Conservation (phyloP, 64 coral and sea anemone species). For the Montipora efflorescens region DNA sequence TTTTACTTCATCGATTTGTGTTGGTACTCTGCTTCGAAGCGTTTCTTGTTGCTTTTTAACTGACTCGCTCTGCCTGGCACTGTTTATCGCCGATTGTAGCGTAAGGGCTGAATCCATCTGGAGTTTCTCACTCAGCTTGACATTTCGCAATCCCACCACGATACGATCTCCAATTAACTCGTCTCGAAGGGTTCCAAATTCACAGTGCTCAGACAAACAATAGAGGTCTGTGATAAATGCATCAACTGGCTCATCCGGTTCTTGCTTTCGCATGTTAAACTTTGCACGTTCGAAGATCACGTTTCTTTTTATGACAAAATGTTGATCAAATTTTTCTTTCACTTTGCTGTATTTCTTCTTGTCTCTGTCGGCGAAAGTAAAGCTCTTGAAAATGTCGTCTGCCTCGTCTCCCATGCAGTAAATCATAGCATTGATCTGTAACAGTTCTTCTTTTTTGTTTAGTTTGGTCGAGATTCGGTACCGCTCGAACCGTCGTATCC, state of each 20-base stretch:
- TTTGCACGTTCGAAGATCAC: no score
- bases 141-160: not conserved
- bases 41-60: no score
- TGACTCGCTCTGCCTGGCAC: no score
- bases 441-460: not conserved
- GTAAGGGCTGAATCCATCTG: not conserved
- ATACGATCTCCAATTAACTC: not conserved
- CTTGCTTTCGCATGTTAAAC: no score
- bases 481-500: no score
- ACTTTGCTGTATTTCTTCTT: not conserved
- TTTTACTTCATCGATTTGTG: no score
- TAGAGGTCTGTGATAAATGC: slow-evolving; percentile 19
- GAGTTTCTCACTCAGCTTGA: not conserved
- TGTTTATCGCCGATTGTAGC: no score
- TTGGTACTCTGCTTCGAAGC: no score
- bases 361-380: not conserved
- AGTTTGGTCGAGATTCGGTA: no score
- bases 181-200: not conserved
- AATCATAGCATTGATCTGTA: slow-evolving; percentile 1
- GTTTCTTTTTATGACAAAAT: no score
- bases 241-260: slow-evolving; percentile 26
- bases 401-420: slow-evolving; percentile 30
- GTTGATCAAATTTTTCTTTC: no score
- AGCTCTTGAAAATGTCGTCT: not conserved
- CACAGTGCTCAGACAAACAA: not conserved